phyloP scores from a whole-genome alignment of 2,113 vertebrate species.

The Nanorana parkeri region DNA sequence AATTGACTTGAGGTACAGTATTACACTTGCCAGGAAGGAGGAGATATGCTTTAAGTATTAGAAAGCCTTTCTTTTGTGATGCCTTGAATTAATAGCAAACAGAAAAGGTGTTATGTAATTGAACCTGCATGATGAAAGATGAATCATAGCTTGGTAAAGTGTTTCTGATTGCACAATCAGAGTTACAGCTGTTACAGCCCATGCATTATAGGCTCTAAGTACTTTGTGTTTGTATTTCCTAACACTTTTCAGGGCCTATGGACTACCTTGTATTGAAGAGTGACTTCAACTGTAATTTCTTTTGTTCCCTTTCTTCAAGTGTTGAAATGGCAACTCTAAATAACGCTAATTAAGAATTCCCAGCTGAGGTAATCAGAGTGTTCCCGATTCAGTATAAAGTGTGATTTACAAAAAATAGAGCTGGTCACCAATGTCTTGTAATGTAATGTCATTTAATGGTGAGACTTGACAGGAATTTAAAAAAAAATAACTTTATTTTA shows the following conservation, averaged over 20 bases:
- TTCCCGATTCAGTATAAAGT: conserved; percentile 1
- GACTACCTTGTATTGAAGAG: background rate
- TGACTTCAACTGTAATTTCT: conserved; percentile 23
- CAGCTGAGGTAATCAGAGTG: conserved; percentile 34
- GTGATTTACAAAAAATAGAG: conserved; percentile 34
- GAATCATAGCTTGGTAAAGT: conserved; percentile 20
- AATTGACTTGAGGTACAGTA: too few relatives aligned
- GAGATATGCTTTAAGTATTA: too few relatives aligned
- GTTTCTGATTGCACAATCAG: conserved; percentile 31
- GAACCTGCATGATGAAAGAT: background rate
- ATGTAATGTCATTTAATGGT: conserved; percentile 14
- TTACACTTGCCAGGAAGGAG: too few relatives aligned
- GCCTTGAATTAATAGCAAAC: background rate
- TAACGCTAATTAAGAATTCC: conserved; percentile 38
- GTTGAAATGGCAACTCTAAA: conserved; percentile 15
- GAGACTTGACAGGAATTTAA: background rate
- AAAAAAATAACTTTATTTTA: conserved; percentile 2
- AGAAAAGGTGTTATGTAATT: background rate
- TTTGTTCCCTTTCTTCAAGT: conserved; percentile 3
- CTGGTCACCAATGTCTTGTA: background rate
- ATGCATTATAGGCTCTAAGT: background rate
- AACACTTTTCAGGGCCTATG: background rate
- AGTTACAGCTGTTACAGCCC: background rate
- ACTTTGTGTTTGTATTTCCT: background rate
- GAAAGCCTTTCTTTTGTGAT: too few relatives aligned